These are phyloP conservation scores for Callionymus lyra DNA, from an alignment of 2,113 vertebrate species.

Conservation along the genomic window DNA sequence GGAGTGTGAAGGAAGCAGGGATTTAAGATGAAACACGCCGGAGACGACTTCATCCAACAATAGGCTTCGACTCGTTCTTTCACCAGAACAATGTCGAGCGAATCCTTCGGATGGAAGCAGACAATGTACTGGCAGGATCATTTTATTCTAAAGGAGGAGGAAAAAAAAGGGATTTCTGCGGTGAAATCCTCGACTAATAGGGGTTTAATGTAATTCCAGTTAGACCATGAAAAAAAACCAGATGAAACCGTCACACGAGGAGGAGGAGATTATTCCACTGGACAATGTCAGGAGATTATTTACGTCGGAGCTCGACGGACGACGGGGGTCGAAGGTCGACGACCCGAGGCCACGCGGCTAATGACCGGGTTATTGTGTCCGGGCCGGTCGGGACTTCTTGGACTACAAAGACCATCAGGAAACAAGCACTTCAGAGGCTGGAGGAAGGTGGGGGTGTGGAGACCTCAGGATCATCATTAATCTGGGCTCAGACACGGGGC, in stretches of 20 bases:
- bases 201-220: conserved; percentile 60
- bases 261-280: conserved; percentile 15
- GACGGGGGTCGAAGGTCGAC: conserved; percentile 7
- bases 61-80: conserved; percentile 63
- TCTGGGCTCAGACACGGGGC: conserved; percentile 70
- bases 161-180: conserved; percentile 57
- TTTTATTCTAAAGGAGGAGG: conserved; percentile 54
- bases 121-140: conserved; percentile 57
- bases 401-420: too few relatives aligned
- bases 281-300: conserved; percentile 30
- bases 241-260: not conserved
- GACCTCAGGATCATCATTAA: conserved; percentile 68
- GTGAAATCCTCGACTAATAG: conserved; percentile 61
- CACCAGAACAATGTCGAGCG: conserved; percentile 53
- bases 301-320: conserved; percentile 7
- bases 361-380: too few relatives aligned
- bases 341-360: not conserved
- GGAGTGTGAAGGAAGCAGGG: conserved; percentile 61
- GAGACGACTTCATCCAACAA: conserved; percentile 66
- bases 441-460: conserved; percentile 12
- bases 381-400: too few relatives aligned
- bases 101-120: conserved; percentile 52
- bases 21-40: conserved; percentile 61
- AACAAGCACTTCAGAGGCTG: conserved; percentile 3
- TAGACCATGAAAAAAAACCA: conserved; percentile 49